Base-by-base conservation (phyloP, 2,797 vertebrate species). In the Ptychobarbus kaznakovi region DNA sequence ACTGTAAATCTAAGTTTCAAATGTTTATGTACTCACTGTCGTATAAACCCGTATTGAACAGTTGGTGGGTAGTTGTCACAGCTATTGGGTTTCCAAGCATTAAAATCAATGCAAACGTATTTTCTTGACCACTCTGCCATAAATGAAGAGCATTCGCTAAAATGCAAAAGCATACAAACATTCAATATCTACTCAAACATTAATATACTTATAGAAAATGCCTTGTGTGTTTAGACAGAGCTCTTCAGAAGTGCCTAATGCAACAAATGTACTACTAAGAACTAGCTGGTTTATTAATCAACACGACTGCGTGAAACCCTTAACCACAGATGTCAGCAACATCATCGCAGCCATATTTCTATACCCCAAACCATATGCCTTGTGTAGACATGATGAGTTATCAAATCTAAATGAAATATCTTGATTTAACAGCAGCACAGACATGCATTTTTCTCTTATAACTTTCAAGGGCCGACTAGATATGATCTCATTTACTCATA, bases 401-500 rank as follows among this genome's bases (percentile, higher is more conserved):
- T 76, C 80, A 82, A 83, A 81, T 69, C 73, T 76, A 76, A 80
- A 81, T 81, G 66, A 82, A 88, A 88, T 75, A 87, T 81, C 81
- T 40, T 74, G 58, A 75, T 88, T 82, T 83, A 53, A 82, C 79
- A 69, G 35, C 84, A 79, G 81, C 38, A 65, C 73, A 80, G 79
- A 70, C 44, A 82, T 40, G 86, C 32, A 68, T 84, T 86, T 78
- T 32, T 73, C 68, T 78, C 84, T 76, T 25, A 74, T 69, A 88
- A 78, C 81, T 84, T 86, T 83, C 85, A 87, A 84, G 84, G 83
- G 84, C 69, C 12, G 40, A 80, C 87, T 89, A 82, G 85, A 90
- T 90, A 89, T 89, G 82, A 89, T 89, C 86, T 87, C 84, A 90
- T 91, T 91, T 89, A 78, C 88, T 86, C 79, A 89, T 79, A 86